These are phyloP conservation scores for Papio anubis DNA, from an alignment of 2,113 vertebrate species.

Conservation along the genomic window DNA sequence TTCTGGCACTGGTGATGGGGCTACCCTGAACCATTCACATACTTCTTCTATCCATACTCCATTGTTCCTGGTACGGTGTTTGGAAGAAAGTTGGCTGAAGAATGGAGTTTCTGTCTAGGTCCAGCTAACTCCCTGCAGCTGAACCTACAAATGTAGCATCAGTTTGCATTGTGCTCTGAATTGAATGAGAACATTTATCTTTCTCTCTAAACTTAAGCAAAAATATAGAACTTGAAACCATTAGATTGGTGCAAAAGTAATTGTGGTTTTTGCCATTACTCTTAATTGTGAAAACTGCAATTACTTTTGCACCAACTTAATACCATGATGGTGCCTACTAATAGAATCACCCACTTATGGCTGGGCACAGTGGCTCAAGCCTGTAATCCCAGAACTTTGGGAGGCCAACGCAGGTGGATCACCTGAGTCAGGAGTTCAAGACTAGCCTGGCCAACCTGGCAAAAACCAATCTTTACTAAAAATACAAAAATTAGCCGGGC, in stretches of 20 bases:
- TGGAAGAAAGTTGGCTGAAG: neutral
- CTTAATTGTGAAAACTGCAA: too few relatives aligned
- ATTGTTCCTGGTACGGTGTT: constrained; percentile 9
- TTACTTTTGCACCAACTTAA: too few relatives aligned
- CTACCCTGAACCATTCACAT: constrained; percentile 59
- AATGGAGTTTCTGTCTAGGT: constrained; percentile 54
- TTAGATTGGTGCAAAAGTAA: too few relatives aligned
- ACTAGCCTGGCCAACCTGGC: too few relatives aligned
- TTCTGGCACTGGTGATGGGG: constrained; percentile 38
- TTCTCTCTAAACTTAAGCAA: constrained; percentile 10
- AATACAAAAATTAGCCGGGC: too few relatives aligned
- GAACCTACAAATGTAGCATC: neutral
- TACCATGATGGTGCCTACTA: neutral
- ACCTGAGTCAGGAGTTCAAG: too few relatives aligned
- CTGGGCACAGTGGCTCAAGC: too few relatives aligned
- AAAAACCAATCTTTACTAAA: too few relatives aligned
- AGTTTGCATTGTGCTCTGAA: neutral
- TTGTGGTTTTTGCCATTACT: too few relatives aligned
- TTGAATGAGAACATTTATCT: constrained; percentile 1
- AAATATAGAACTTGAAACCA: neutral
- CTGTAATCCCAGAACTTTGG: too few relatives aligned
- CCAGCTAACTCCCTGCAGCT: neutral
- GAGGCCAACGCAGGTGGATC: too few relatives aligned
- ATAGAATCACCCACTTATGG: neutral
- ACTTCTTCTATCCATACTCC: neutral